Base-by-base conservation (phyloP, 2,113 vertebrate genomes). In the Syrmaticus mikado region DNA sequence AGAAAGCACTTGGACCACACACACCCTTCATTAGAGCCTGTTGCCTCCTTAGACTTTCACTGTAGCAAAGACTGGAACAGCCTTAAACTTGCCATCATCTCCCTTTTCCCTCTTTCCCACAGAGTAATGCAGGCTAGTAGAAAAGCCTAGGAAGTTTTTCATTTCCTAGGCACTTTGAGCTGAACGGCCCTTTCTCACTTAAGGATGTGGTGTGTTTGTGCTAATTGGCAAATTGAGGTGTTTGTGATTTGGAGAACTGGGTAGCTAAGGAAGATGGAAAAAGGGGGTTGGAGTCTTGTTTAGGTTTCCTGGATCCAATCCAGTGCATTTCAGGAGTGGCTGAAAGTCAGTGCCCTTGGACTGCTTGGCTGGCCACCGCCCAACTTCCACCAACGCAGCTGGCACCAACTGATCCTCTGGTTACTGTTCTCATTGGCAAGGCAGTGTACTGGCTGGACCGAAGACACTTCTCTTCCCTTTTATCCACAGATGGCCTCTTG, bases 1-100 rank as follows among this genome's bases (percentile, higher is more conserved):
- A 90, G 89, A 91, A 92, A 90, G 80, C 13, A 28, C 57, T 92
- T 78, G 82, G 94, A 97, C 95, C 95, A 95, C 94, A 94, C 87
- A 65, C 53, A 43, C 87, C 90, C 77, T 87, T 85, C 65, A 72
- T 40, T 72, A 65, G 85, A 85, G 50, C 62, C 53, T 85, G 71
- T 91, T 79, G 85, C 89, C 76, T 95, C 4, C 76, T 90, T 94
- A 52, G 46, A 27, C 40, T 92, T 90, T 91, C 52, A 86, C 2
- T 40, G 46, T 61, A 91, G 68, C 65, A 66, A 61, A 68, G 58
- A 72, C 61, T 86, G 61, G 41, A 91, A 82, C 46, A 60, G 58
- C 73, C 32, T 92, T 48, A 70, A 78, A 85, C 20, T 87, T 82
- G 45, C 70, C 65, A 68, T 85, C 68, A 85, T 41, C 46, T 95